Base-by-base conservation (phyloP, 1,140 invertebrate species). In the Papilio polyxenes region DNA sequence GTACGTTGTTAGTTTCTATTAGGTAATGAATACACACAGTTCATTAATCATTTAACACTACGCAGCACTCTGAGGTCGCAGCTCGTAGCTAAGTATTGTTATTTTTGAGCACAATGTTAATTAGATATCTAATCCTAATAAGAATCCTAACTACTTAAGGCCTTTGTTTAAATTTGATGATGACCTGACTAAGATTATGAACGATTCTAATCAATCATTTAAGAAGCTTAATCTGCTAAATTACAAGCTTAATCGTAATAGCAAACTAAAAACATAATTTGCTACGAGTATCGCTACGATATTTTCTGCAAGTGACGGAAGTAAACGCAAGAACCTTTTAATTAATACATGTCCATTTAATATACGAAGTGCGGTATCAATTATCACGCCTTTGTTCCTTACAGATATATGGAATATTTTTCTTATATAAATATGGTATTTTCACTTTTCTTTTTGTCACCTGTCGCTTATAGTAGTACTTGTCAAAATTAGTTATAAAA, bases 1-100 rank as follows among this genome's bases (percentile, higher is more conserved):
- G 62, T 31, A 72, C 13, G 31, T 37, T 69, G 40, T 72, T 72
- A 72, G 65, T 72, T 72, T 72, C 65, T 72, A 72, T 72, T 72
- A 72, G 31, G 65, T 72, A 72, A 40, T 72, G 65, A 72, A 72
- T 65, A 65, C 65, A 15, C 65, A 72, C 65, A 40, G 65, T 72
- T 72, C 65, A 72, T 72, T 72, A 72, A 72, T 72, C 65, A 72
- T 37, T 72, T 72, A 72, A 37, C 65, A 72, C 65, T 72, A 72
- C 65, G 31, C 31, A 40, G 23, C 23, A 13, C 65, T 72, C 65
- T 65, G 62, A 31, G 23, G 31, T 15, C 65, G 31, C 23, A 31
- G 23, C 65, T 65, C 23, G 1, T 23, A 13, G 0, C 65, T 40
- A 31, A 13, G 5, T 40, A 72, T 62, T 62, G 59, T 62, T 31